Percentiles rank a stretch among this genome's conserved stretches.
Evolutionary conservation across 2,797 vertebrate genomes (phyloP).

Genomic region (Nannoperca australis): DNA sequence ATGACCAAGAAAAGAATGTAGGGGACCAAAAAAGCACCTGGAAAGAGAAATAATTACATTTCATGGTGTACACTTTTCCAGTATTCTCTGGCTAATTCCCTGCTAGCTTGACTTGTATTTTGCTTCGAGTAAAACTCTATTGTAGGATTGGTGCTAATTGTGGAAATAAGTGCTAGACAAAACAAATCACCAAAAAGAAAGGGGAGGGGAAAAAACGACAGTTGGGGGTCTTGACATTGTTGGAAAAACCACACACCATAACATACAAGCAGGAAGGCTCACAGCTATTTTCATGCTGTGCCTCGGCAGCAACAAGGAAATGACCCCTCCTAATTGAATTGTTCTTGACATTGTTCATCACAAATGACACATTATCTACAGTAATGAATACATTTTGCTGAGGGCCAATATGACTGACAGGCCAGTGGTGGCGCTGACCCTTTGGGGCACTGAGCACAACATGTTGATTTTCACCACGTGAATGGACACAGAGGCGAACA

Average conservation of each 20-base stretch:
- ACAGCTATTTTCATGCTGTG: conserved; percentile 61
- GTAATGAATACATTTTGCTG: conserved; percentile 70
- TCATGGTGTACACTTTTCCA: background rate
- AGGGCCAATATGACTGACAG: conserved; percentile 65
- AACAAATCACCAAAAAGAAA: background rate
- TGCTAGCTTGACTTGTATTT: background rate
- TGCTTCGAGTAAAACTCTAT: background rate
- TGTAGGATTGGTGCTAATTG: background rate
- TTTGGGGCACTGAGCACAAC: conserved; percentile 38
- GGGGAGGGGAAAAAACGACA: background rate
- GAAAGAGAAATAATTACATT: conserved; percentile 36
- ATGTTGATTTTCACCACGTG: conserved; percentile 49
- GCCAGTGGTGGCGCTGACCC: conserved; percentile 35
- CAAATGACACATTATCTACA: conserved; percentile 63
- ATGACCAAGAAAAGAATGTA: conserved; percentile 97
- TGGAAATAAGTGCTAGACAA: background rate
- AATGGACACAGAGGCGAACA: conserved; percentile 50
- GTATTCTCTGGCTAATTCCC: background rate
- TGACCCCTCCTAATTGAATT: conserved; percentile 60
- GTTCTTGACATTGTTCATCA: conserved; percentile 66
- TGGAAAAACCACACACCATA: conserved; percentile 41
- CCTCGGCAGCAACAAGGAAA: conserved; percentile 55
- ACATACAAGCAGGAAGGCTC: conserved; percentile 41
- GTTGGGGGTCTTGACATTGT: conserved; percentile 35
- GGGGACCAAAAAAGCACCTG: conserved; percentile 98